These are phyloP conservation scores for Acrocyrtus sp. DNA, from an alignment of 2,888 invertebrate genomes.

Conservation along the genomic window DNA sequence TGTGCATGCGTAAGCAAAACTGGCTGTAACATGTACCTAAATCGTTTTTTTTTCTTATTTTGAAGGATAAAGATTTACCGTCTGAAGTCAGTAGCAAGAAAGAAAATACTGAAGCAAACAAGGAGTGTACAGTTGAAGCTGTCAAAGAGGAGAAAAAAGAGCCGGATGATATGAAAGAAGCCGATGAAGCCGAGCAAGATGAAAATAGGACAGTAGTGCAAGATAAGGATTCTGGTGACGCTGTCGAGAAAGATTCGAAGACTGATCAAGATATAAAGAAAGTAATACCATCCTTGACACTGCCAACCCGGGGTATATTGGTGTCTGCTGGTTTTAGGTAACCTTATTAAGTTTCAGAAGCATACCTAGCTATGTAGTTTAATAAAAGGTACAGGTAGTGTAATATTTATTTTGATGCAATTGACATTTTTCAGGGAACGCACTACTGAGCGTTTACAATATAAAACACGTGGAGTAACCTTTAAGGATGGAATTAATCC, in stretches of 20 bases:
- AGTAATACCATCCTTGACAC: background rate
- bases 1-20: too few relatives aligned
- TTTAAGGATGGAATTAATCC: constrained; percentile 74
- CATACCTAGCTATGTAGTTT: background rate
- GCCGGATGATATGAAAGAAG: constrained; percentile 34
- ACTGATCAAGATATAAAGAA: background rate
- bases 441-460: constrained; percentile 44
- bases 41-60: too few relatives aligned
- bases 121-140: too few relatives aligned
- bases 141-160: constrained; percentile 4
- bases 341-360: constrained; percentile 32
- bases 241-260: constrained; percentile 8
- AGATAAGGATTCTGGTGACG: constrained; percentile 4
- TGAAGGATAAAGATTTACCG: too few relatives aligned
- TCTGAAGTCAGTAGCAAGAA: too few relatives aligned
- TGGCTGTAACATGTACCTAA: too few relatives aligned
- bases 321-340: constrained; percentile 70
- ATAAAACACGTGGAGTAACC: constrained; percentile 69
- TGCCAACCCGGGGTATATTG: constrained; percentile 68
- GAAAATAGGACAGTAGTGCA: constrained; percentile 1
- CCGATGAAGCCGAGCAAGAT: constrained; percentile 44
- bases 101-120: too few relatives aligned
- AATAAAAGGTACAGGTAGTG: too few relatives aligned
- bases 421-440: constrained; percentile 34
- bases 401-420: too few relatives aligned